A percentile compares a stretch with the other conserved stretches of the same genome.
Conservation (phyloP, 2,797 vertebrate genomes). For the Schizopygopsis pylzovi region DNA sequence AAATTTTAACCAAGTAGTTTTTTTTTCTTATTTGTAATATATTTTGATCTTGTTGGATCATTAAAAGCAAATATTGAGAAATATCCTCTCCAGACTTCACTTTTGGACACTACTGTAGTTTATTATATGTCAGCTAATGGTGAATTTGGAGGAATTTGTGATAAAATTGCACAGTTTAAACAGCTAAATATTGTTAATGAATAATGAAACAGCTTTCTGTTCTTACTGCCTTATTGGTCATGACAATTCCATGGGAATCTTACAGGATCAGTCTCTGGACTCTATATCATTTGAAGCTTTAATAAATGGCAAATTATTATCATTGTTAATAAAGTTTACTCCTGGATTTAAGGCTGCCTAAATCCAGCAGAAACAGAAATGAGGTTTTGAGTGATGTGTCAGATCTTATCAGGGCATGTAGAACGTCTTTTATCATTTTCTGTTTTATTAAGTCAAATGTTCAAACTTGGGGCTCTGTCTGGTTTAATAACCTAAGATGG, state of each 20-base stretch:
- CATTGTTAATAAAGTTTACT: not conserved
- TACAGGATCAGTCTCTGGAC: not conserved
- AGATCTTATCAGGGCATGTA: constrained; percentile 7
- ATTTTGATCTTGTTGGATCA: too few species aligned
- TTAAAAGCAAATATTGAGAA: too few species aligned
- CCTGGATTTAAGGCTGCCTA: not conserved
- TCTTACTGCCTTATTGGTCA: not conserved
- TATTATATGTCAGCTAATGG: too few species aligned
- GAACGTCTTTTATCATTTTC: not conserved
- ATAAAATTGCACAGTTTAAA: not conserved
- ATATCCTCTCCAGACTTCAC: too few species aligned
- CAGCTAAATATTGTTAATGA: not conserved
- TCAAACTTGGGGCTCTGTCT: not conserved
- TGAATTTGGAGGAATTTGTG: not conserved
- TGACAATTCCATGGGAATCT: not conserved
- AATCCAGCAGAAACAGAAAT: not conserved
- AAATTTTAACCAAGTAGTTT: too few species aligned
- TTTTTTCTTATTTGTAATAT: too few species aligned
- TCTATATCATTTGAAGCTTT: not conserved
- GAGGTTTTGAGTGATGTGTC: not conserved
- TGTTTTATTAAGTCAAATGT: constrained; percentile 10
- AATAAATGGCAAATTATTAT: not conserved
- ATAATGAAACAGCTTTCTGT: not conserved
- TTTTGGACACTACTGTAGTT: too few species aligned
- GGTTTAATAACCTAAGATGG: not conserved